These are phyloP conservation scores for Solenodon paradoxus DNA, from an alignment of 2,113 vertebrate genomes.

Conservation along the genomic window DNA sequence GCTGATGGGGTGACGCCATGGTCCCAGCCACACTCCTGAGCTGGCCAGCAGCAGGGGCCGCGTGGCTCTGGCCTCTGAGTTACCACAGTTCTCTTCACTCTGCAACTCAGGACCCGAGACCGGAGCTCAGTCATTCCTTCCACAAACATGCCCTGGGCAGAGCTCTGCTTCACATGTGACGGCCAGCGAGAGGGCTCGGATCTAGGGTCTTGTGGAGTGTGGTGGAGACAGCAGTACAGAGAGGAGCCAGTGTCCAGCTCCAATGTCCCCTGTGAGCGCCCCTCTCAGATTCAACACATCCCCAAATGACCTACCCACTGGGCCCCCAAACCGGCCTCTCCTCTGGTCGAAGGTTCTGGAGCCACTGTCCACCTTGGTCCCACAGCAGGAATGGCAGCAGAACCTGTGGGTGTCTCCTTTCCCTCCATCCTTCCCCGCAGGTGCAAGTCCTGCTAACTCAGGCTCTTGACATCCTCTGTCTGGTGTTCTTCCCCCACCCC, in stretches of 20 bases:
- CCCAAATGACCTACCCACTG: no score
- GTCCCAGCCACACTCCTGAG: background rate
- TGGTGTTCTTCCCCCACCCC: background rate
- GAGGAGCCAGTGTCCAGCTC: no score
- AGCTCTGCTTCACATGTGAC: rapidly evolving
- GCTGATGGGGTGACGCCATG: rapidly evolving
- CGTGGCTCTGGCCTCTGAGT: background rate
- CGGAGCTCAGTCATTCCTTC: background rate
- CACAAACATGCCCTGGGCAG: background rate
- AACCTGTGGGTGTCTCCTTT: rapidly evolving
- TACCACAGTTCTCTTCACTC: rapidly evolving
- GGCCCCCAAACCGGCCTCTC: background rate
- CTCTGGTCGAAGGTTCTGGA: background rate
- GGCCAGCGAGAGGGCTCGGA: no score
- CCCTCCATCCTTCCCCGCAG: rapidly evolving
- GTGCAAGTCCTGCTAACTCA: no score
- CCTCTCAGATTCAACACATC: background rate
- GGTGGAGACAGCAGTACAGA: rapidly evolving
- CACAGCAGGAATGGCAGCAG: rapidly evolving
- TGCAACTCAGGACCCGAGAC: background rate
- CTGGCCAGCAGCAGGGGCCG: rapidly evolving
- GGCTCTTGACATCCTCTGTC: background rate
- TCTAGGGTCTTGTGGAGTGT: background rate
- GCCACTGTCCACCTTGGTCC: rapidly evolving
- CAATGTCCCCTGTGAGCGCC: no score